phyloP scores from a whole-genome alignment of 2,888 invertebrate genomes.

The Ophion obscuratus region DNA sequence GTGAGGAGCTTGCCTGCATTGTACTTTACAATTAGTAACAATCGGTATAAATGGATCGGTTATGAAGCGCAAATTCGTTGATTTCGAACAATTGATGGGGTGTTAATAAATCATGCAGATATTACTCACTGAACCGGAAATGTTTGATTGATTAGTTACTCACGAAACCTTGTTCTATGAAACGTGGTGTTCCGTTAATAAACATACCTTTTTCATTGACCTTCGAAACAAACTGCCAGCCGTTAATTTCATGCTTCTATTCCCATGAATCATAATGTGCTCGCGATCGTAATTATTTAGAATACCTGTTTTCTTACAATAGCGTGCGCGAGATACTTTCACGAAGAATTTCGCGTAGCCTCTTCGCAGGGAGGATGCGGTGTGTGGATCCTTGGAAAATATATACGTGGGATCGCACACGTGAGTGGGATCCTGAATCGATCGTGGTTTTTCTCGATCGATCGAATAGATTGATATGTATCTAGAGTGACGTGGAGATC shows the following conservation, averaged over 20 bases:
- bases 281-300: conserved; percentile 5
- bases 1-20: conserved; percentile 14
- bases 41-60: conserved; percentile 33
- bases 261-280: background rate
- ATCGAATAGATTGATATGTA: conserved; percentile 57
- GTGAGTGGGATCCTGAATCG: conserved; percentile 62
- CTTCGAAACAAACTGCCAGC: conserved; percentile 25
- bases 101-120: conserved; percentile 55
- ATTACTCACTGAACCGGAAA: conserved; percentile 60
- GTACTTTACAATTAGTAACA: conserved; percentile 41
- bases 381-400: conserved; percentile 31
- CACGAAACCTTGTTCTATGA: conserved; percentile 63
- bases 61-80: conserved; percentile 40
- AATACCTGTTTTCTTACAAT: conserved; percentile 2
- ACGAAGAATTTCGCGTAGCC: conserved; percentile 24
- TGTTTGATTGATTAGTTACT: conserved; percentile 28
- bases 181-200: conserved; percentile 38
- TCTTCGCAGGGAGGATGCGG: background rate
- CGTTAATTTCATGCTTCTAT: conserved; percentile 33
- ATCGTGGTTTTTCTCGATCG: conserved; percentile 62
- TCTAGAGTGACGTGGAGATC: conserved; percentile 54
- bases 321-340: conserved; percentile 1
- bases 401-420: background rate
- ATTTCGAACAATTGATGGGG: conserved; percentile 34
- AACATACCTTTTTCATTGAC: conserved; percentile 9